phyloP scores from a whole-genome alignment of 2,888 invertebrate species.

The Alloscopus bannaensis region DNA sequence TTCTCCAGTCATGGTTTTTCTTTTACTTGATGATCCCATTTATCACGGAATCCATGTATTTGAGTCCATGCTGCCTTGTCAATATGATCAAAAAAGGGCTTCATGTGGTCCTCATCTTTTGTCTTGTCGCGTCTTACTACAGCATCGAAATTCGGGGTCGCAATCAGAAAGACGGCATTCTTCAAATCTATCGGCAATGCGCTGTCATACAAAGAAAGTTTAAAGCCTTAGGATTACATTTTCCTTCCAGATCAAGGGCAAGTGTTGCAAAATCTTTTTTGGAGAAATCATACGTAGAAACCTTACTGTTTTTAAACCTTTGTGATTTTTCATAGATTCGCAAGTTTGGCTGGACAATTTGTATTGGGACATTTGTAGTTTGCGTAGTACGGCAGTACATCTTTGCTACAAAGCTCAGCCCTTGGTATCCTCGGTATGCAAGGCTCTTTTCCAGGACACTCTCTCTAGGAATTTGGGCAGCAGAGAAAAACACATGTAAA shows the following conservation, averaged over 20 bases:
- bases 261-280: background rate
- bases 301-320: too few species aligned
- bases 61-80: constrained; percentile 28
- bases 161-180: background rate
- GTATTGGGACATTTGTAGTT: background rate
- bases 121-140: constrained; percentile 10
- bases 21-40: constrained; percentile 27
- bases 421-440: background rate
- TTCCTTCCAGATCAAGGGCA: constrained; percentile 27
- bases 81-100: constrained; percentile 43
- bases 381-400: constrained; percentile 30
- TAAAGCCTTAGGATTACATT: constrained; percentile 19
- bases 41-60: constrained; percentile 9
- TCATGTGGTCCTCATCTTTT: constrained; percentile 6
- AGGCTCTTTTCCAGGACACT: background rate
- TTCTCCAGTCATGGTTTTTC: constrained; percentile 15
- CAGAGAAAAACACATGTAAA: background rate
- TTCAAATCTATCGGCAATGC: constrained; percentile 25
- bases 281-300: too few species aligned
- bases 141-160: constrained; percentile 25
- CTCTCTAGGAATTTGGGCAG: constrained; percentile 7
- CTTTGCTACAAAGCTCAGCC: background rate
- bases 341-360: constrained; percentile 19
- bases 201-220: constrained; percentile 29
- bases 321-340: constrained; percentile 18